A percentile compares a stretch with the other conserved stretches of the same genome.
phyloP scores from a whole-genome alignment of 2,797 vertebrate species.

The Brachyrhaphis roseni region DNA sequence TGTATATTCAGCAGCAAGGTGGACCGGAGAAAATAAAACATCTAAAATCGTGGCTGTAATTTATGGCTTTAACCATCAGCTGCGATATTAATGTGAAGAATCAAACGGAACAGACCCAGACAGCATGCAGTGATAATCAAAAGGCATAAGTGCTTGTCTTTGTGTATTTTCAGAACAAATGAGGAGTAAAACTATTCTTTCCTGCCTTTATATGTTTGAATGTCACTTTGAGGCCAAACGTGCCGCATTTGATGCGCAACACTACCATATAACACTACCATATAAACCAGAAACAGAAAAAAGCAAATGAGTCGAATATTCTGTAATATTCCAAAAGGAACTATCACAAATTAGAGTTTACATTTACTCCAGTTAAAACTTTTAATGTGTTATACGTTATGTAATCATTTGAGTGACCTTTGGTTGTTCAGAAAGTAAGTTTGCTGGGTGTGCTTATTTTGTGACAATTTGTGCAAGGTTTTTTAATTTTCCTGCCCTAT shows the following conservation, averaged over 20 bases:
- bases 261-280: no score
- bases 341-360: not conserved
- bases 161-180: not conserved
- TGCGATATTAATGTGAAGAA: not conserved
- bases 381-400: not conserved
- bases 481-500: not conserved
- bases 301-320: not conserved
- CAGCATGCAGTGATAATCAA: not conserved
- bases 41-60: not conserved
- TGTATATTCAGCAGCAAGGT: not conserved
- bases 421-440: not conserved
- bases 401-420: not conserved
- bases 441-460: not conserved
- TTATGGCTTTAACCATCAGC: not conserved
- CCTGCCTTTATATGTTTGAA: not conserved
- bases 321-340: not conserved
- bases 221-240: not conserved
- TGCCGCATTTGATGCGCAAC: not conserved
- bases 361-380: not conserved
- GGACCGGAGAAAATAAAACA: not conserved
- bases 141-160: not conserved
- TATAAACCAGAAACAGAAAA: not conserved
- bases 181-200: not conserved
- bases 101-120: not conserved
- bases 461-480: not conserved